Conservation (phyloP, 1,140 invertebrate genomes). For the Olivierus martensii region DNA sequence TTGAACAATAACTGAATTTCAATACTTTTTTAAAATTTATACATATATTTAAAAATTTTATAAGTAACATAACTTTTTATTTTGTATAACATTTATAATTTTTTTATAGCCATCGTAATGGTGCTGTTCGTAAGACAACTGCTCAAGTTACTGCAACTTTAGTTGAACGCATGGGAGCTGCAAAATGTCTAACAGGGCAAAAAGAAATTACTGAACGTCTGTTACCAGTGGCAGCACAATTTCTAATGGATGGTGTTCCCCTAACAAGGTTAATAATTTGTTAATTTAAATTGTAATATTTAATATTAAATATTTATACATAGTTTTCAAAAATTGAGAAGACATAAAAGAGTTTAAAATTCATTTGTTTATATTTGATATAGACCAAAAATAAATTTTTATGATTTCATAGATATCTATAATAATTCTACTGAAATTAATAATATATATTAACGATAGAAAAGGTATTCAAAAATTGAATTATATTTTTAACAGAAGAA, state of each 20-base stretch:
- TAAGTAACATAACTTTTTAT: neutral
- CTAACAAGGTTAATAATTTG: conserved; percentile 47
- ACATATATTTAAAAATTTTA: neutral
- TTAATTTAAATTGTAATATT: too few species aligned
- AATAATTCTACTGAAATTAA: too few species aligned
- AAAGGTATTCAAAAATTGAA: too few species aligned
- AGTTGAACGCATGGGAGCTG: conserved; percentile 52
- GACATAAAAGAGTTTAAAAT: too few species aligned
- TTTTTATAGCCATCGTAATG: conserved; percentile 60
- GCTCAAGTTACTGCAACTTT: conserved; percentile 56
- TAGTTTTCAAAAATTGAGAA: too few species aligned
- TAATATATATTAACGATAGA: too few species aligned
- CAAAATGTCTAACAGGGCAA: conserved; percentile 49
- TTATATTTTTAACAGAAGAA: too few species aligned
- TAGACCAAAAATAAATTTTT: too few species aligned
- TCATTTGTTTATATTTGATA: too few species aligned
- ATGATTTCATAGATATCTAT: too few species aligned
- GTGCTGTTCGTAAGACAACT: conserved; percentile 60
- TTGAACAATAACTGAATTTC: too few species aligned
- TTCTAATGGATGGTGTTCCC: conserved; percentile 69
- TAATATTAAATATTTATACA: too few species aligned
- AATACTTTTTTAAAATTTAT: neutral
- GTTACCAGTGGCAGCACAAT: conserved; percentile 59
- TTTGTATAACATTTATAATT: neutral
- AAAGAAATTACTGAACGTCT: conserved; percentile 66